Evolutionary conservation across 2,888 invertebrate species (phyloP), one percentile per base, ranked within the genome.

Genomic region (Plebejus melissa): DNA sequence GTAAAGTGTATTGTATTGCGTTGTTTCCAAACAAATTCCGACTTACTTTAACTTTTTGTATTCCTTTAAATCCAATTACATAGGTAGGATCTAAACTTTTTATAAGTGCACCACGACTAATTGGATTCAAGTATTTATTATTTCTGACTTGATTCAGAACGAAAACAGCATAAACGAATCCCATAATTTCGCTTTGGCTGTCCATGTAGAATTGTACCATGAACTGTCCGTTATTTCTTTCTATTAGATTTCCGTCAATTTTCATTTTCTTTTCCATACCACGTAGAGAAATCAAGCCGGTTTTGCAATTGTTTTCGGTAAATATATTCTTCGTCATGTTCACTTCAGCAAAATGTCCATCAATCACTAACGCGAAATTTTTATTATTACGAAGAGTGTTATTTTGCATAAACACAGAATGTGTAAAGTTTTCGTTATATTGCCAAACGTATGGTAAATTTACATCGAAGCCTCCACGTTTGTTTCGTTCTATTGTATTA

Each of bases 221-320:
- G 83, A 95, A 98, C 74, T 95, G 94, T 0, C 98, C 98, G 74
- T 94, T 95, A 85, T 99, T 99, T 76, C 95, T 94, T 80, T 95
- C 95, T 77, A 99, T 96, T 74, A 94, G 91, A 87, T 99, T 99
- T 69, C 95, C 94, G 82, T 96, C 95, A 76, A 99, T 96, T 77
- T 95, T 94, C 89, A 99, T 94, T 82, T 97, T 97, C 90, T 99
- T 99, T 87, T 99, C 99, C 98, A 99, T 99, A 9, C 99, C 99
- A 77, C 95, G 94, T 41, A 98, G 93, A 0, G 96, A 95, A 16
- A 99, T 94, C 50, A 98, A 88, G 0, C 98, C 98, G 16, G 93
- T 94, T 81, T 96, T 96, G 82, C 99, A 99, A 57, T 93, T 91
- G 84, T 99, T 99, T 76, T 97, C 96, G 1, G 95, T 95, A 84